These are phyloP conservation scores for Netelia virgata DNA, from an alignment of 2,888 invertebrate species.

Conservation along the genomic window DNA sequence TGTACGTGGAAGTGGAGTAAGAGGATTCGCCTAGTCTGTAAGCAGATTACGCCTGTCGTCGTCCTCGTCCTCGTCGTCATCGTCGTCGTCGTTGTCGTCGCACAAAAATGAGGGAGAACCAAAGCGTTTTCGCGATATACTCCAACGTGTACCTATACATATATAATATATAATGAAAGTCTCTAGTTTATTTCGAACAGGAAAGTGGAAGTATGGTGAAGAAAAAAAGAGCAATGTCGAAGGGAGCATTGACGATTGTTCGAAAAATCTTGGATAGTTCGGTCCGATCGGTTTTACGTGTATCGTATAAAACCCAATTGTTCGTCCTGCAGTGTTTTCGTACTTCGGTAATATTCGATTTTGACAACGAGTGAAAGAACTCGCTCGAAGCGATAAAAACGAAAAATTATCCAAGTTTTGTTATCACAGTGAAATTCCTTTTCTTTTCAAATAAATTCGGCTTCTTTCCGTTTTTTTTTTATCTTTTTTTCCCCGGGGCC, in stretches of 20 bases:
- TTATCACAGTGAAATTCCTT: conserved; percentile 1
- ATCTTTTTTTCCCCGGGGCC: background rate
- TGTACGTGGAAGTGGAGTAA: conserved; percentile 60
- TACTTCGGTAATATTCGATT: background rate
- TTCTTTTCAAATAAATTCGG: conserved; percentile 7
- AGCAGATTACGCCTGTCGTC: conserved; percentile 72
- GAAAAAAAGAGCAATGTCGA: background rate
- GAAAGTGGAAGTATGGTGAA: background rate
- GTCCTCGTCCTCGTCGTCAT: conserved; percentile 34
- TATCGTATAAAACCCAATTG: background rate
- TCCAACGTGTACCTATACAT: background rate
- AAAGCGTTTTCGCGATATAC: background rate
- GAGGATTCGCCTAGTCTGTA: conserved; percentile 69
- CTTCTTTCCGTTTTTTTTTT: background rate
- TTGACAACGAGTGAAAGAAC: background rate
- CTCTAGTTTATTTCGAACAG: conserved; percentile 35
- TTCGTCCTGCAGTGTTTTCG: background rate
- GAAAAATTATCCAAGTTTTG: conserved; percentile 38
- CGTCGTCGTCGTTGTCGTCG: conserved; percentile 26
- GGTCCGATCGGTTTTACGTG: background rate
- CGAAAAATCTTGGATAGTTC: conserved; percentile 16
- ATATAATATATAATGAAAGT: conserved; percentile 16
- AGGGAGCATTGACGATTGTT: background rate
- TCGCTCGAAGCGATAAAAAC: conserved; percentile 21
- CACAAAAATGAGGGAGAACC: conserved; percentile 55